These are phyloP conservation scores for Melinaea menophilus DNA, from an alignment of 2,888 invertebrate species.

Conservation along the genomic window DNA sequence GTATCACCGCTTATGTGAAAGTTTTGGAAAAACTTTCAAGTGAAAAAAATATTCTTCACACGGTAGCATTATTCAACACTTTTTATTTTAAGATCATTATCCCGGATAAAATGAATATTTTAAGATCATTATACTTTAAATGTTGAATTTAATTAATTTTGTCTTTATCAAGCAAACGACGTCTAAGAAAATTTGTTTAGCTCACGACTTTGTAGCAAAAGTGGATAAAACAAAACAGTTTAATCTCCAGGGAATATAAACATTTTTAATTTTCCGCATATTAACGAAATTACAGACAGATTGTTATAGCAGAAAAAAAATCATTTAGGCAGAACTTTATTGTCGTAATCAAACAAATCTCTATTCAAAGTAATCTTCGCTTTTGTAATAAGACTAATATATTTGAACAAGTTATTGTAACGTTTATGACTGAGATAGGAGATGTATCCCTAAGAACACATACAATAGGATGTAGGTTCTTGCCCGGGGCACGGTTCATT, in stretches of 20 bases:
- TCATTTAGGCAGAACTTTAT: conserved; percentile 53
- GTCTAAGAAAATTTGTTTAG: conserved; percentile 47
- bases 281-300: conserved; percentile 58
- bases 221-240: conserved; percentile 46
- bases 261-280: conserved; percentile 67
- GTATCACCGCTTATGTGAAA: conserved; percentile 28
- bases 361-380: conserved; percentile 18
- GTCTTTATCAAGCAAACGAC: conserved; percentile 22
- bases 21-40: conserved; percentile 23
- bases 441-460: conserved; percentile 41
- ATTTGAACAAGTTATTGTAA: conserved; percentile 42
- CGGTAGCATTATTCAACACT: conserved; percentile 14
- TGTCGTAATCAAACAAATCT: conserved; percentile 46
- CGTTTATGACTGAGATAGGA: conserved; percentile 44
- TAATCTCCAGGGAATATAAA: conserved; percentile 51
- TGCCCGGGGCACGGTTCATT: conserved; percentile 51
- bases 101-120: background rate
- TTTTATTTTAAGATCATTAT: conserved; percentile 13
- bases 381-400: conserved; percentile 28
- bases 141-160: conserved; percentile 25
- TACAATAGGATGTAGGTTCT: conserved; percentile 44
- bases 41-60: conserved; percentile 11
- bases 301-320: conserved; percentile 46
- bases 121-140: conserved; percentile 5
- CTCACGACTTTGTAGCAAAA: conserved; percentile 46